phyloP scores from a whole-genome alignment of 2,113 vertebrate species.

The Aleadryas rufinucha region DNA sequence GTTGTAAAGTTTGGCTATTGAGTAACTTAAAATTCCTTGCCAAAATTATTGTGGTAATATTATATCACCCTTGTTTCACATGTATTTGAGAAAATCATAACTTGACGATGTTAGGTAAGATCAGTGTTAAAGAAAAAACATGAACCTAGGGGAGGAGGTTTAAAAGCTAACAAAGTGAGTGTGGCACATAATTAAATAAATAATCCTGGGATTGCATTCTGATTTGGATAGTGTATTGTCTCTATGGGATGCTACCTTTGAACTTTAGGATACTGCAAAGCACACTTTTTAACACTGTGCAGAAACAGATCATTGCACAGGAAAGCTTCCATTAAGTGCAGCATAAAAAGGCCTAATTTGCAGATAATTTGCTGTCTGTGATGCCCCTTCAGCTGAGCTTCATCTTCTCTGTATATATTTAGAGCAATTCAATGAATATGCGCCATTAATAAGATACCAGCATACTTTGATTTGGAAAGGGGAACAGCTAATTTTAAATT shows the following conservation, averaged over 20 bases:
- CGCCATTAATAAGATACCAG: neutral
- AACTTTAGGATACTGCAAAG: neutral
- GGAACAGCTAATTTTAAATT: neutral
- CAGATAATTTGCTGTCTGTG: neutral
- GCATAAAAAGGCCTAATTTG: neutral
- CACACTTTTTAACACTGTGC: neutral
- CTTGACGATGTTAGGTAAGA: neutral
- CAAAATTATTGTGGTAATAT: neutral
- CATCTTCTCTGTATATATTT: neutral
- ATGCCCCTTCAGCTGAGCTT: neutral
- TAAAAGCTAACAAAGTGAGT: neutral
- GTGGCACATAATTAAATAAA: neutral
- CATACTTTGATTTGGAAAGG: neutral
- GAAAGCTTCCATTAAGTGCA: neutral
- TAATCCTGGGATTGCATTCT: neutral
- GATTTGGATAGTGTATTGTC: neutral
- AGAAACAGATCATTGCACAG: neutral
- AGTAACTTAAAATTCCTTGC: neutral
- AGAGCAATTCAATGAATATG: neutral
- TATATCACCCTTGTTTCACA: neutral
- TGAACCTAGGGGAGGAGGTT: neutral
- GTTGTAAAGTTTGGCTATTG: neutral
- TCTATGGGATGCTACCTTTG: neutral
- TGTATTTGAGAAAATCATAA: neutral
- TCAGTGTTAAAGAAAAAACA: neutral